Base-by-base conservation (phyloP, 2,797 vertebrate genomes). In the Dendrocincla tyrannina region DNA sequence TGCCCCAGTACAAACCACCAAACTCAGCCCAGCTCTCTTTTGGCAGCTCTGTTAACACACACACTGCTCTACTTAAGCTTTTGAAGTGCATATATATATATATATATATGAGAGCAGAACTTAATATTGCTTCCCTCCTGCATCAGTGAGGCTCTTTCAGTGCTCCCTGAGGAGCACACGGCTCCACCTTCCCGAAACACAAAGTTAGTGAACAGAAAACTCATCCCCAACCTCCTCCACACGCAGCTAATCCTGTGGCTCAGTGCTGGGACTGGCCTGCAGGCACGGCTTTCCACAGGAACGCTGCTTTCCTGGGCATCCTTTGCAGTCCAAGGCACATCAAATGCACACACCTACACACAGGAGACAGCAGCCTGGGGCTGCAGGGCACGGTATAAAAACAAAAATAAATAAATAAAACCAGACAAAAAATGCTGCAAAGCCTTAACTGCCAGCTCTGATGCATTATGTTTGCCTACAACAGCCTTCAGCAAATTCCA, bases 261-360 rank as follows among this genome's bases (percentile, higher is more conserved):
- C 41, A 2, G 33, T 1, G 2, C 66, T 8, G 72, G 32, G 15
- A 3, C 41, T 4, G 3, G 22, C 22, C 11, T 4, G 0, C 0
- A 11, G 56, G 30, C 53, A 13, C 25, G 0, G 9, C 7, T 47
- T 52, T 28, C 66, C 32, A 2, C 5, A 14, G 59, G 50, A 42
- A 3, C 1, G 1, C 32, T 5, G 10, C 13, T 2, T 15, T 41
- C 30, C 37, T 5, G 32, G 49, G 42, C 69, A 32, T 3, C 32
- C 42, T 32, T 23, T 1, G n/a, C 11, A 5, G 19, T 11, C 3
- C n/a, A 24, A 18, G 33, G 70, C 47, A 27, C 58, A 20, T 24
- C 47, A 12, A 5, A 11, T 0, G 32, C 2, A 10, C 76, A 11
- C 44, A 8, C 17, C 75, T 44, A 5, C 30, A 1, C 1, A 0